These are phyloP conservation scores for Heterodera schachtii DNA, from an alignment of 1,140 invertebrate genomes.

Conservation along the genomic window DNA sequence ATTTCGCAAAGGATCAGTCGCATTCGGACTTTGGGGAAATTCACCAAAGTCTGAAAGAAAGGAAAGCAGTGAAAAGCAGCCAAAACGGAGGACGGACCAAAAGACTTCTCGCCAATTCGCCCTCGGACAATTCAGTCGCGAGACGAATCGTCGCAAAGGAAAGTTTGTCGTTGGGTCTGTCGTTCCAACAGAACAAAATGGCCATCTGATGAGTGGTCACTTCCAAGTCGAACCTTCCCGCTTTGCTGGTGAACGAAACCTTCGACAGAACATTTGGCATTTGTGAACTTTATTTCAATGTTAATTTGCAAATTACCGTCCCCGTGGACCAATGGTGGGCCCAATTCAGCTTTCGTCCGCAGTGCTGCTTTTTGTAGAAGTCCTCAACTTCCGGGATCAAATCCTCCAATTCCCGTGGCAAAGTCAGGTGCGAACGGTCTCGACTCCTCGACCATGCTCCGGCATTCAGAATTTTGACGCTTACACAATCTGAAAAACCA, in stretches of 20 bases:
- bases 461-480: conserved; percentile 89
- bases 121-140: conserved; percentile 93
- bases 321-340: conserved; percentile 99
- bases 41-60: conserved; percentile 42
- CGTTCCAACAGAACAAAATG: conserved; percentile 98
- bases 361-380: conserved; percentile 79
- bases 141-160: conserved; percentile 91
- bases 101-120: conserved; percentile 89
- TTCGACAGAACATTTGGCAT: neutral
- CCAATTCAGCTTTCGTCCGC: conserved; percentile 96
- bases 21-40: conserved; percentile 44
- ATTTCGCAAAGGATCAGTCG: conserved; percentile 50
- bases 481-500: conserved; percentile 67
- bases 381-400: conserved; percentile 90
- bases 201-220: conserved; percentile 99
- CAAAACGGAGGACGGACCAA: conserved; percentile 71
- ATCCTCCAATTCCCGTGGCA: conserved; percentile 94
- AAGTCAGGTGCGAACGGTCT: conserved; percentile 88
- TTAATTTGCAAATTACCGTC: conserved; percentile 74
- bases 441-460: conserved; percentile 90
- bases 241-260: conserved; percentile 84
- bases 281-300: too few relatives aligned
- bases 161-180: conserved; percentile 79
- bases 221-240: conserved; percentile 91
- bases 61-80: neutral